Percentiles rank a stretch among this genome's conserved stretches.
Conservation (phyloP, 2,797 vertebrate species). For the Sardinella longiceps region DNA sequence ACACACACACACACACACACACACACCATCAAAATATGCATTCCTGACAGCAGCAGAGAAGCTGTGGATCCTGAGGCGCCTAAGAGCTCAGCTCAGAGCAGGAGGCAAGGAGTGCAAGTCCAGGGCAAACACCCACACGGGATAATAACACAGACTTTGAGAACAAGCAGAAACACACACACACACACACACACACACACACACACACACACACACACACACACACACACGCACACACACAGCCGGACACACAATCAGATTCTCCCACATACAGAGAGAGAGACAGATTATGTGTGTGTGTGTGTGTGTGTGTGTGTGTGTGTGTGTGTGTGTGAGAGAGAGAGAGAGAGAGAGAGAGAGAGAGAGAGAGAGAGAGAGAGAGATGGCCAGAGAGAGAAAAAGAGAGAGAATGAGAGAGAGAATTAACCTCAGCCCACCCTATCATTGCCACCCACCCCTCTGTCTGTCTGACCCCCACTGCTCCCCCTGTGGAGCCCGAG, state of each 20-base stretch:
- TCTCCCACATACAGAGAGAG: not conserved
- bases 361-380: not conserved
- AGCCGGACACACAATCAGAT: constrained; percentile 16
- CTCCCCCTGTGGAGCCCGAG: constrained; percentile 67
- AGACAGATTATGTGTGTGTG: not conserved
- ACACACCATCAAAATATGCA: not conserved
- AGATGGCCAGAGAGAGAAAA: not conserved
- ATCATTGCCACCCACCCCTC: constrained; percentile 65
- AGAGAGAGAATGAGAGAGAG: constrained; percentile 56
- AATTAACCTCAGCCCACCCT: constrained; percentile 66
- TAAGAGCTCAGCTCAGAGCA: not conserved
- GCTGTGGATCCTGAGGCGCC: not conserved
- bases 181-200: constrained; percentile 8
- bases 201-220: constrained; percentile 41
- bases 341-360: no score
- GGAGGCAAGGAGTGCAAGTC: not conserved
- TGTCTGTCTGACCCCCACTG: constrained; percentile 67
- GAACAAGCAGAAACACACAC: constrained; percentile 32
- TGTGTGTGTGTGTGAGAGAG: no score
- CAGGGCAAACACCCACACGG: not conserved
- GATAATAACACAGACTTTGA: not conserved
- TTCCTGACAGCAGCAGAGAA: not conserved
- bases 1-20: not conserved
- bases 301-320: no score
- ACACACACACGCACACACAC: constrained; percentile 13